These are phyloP conservation scores for Xylota segnis DNA, from an alignment of 2,888 invertebrate genomes.

Conservation along the genomic window DNA sequence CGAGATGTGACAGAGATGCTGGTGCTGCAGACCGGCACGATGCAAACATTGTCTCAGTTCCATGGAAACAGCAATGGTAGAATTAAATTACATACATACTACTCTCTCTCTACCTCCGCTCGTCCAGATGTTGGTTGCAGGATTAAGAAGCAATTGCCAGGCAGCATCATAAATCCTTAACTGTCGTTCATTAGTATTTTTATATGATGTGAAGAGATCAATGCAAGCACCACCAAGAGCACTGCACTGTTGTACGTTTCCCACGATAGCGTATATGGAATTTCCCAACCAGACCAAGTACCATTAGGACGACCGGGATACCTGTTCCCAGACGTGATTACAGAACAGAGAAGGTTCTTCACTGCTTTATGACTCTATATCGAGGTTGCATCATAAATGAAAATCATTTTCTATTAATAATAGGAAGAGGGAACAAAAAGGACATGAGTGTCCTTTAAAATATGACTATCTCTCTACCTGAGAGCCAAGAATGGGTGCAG, in stretches of 20 bases:
- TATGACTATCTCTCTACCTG: slow-evolving; percentile 36
- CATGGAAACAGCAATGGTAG: slow-evolving; percentile 27
- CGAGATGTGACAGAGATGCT: slow-evolving; percentile 62
- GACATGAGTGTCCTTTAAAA: slow-evolving; percentile 26
- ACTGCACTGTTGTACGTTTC: slow-evolving; percentile 35
- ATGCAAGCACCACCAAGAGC: slow-evolving; percentile 23
- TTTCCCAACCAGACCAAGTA: slow-evolving; percentile 47
- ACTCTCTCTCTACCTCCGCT: slow-evolving; percentile 22
- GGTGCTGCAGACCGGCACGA: slow-evolving; percentile 18
- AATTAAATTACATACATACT: slow-evolving; percentile 55
- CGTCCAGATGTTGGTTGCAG: slow-evolving; percentile 36
- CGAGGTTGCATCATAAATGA: slow-evolving; percentile 42
- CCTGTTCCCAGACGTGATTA: slow-evolving; percentile 42
- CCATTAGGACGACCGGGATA: slow-evolving; percentile 52
- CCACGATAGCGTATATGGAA: slow-evolving; percentile 64
- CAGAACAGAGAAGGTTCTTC: slow-evolving; percentile 19
- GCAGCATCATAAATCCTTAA: slow-evolving; percentile 69
- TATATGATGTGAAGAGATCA: slow-evolving; percentile 66
- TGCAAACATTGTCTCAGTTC: slow-evolving; percentile 54
- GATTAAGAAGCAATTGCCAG: slow-evolving; percentile 66
- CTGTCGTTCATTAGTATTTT: slow-evolving; percentile 74
- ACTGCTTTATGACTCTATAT: slow-evolving; percentile 29
- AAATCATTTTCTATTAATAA: slow-evolving; percentile 39
- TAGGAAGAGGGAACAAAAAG: slow-evolving; percentile 5
- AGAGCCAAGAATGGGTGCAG: neutral